phyloP scores from a whole-genome alignment of 2,888 invertebrate species.

The Cynaeus angustus region DNA sequence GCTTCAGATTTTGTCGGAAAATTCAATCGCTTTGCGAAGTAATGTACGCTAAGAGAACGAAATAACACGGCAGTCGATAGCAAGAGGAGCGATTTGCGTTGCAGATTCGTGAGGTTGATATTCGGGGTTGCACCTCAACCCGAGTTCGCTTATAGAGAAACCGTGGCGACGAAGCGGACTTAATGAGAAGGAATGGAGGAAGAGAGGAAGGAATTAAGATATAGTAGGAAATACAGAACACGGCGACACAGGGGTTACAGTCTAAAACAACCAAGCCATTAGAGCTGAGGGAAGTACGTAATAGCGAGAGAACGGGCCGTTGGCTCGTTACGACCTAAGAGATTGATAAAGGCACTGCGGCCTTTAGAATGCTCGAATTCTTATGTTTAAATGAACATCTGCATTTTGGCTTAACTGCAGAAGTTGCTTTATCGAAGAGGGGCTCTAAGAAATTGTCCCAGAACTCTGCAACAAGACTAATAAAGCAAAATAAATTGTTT shows the following conservation, averaged over 20 bases:
- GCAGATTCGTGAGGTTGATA: constrained; percentile 55
- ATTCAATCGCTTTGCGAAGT: constrained; percentile 25
- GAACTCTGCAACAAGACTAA: no score
- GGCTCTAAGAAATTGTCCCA: no score
- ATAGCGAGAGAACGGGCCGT: constrained; percentile 60
- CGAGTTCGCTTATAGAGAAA: constrained; percentile 35
- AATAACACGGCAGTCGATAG: constrained; percentile 42
- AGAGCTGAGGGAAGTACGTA: constrained; percentile 59
- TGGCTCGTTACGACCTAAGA: constrained; percentile 56
- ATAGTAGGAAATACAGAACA: constrained; percentile 66
- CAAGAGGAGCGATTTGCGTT: constrained; percentile 51
- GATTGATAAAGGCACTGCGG: constrained; percentile 58
- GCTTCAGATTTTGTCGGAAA: constrained; percentile 17
- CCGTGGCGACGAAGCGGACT: constrained; percentile 61
- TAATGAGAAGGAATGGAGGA: constrained; percentile 68
- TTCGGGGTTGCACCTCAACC: constrained; percentile 47
- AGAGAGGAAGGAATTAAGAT: constrained; percentile 67
- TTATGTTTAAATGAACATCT: constrained; percentile 3
- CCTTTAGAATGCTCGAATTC: constrained; percentile 3
- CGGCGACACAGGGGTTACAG: constrained; percentile 64
- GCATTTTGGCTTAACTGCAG: background rate
- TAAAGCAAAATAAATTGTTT: no score
- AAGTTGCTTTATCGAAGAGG: background rate
- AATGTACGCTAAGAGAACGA: constrained; percentile 31
- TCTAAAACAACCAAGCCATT: constrained; percentile 63